Evolutionary conservation across 2,797 vertebrate genomes (phyloP).

Genomic region (Decapterus maruadsi): DNA sequence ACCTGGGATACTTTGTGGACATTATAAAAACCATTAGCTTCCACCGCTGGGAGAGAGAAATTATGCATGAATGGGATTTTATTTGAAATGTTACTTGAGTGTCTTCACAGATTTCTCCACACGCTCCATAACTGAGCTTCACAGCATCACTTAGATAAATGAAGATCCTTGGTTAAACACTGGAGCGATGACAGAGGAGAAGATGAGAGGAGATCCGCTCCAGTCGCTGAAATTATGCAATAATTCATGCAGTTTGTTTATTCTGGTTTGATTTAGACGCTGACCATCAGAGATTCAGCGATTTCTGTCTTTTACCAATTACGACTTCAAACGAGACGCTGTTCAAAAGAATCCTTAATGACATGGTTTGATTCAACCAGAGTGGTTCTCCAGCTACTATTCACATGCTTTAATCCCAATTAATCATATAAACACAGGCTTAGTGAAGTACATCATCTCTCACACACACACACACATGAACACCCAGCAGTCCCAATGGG

Average conservation of each 20-base stretch:
- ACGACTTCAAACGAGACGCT: neutral
- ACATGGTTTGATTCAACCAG: constrained; percentile 14
- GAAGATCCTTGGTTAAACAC: neutral
- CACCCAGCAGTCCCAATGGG: neutral
- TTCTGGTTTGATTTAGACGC: constrained; percentile 7
- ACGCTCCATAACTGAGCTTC: neutral
- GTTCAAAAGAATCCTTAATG: constrained; percentile 19
- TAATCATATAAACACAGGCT: constrained; percentile 30
- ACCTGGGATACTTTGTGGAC: constrained; percentile 26
- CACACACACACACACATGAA: constrained; percentile 1
- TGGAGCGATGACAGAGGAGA: neutral
- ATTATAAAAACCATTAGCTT: constrained; percentile 7
- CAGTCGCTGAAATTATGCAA: constrained; percentile 10
- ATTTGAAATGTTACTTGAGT: too few relatives aligned
- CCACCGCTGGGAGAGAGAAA: constrained; percentile 4
- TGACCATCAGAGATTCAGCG: constrained; percentile 20
- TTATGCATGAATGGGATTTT: too few relatives aligned
- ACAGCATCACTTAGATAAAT: neutral
- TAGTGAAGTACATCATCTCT: constrained; percentile 24
- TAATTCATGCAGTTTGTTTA: constrained; percentile 13
- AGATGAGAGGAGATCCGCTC: neutral
- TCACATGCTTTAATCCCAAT: constrained; percentile 34
- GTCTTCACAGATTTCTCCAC: constrained; percentile 1
- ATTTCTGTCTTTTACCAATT: constrained; percentile 19
- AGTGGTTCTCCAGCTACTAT: neutral